Evolutionary conservation across 2,797 vertebrate species (phyloP), one percentile per base, ranked within the genome.

Genomic region (Mus minutoides): DNA sequence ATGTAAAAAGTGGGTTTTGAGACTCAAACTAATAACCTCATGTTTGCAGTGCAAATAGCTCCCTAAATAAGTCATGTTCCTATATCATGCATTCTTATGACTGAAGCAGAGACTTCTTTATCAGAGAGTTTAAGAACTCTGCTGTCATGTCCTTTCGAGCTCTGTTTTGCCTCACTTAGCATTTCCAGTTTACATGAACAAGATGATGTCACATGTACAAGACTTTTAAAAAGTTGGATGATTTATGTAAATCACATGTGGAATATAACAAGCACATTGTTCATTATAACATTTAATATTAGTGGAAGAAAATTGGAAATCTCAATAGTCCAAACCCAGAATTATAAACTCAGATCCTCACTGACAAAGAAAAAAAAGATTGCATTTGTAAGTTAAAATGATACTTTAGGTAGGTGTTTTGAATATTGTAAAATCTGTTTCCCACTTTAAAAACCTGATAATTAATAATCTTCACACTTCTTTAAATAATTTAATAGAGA

Each of bases 391-490:
- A 85, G 16, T 46, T 91, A 46, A 64, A 52, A 78, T 13, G 21
- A 67, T 60, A 52, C 80, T 29, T 94, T 93, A 46, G 54, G 43
- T 64, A n/a, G 16, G 54, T 46, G 49, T 60, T 93, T 76, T 76
- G 14, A 95, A 86, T 14, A 79, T 46, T 5, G 19, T 43, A 76
- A 96, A 92, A 76, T 21, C 13, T 64, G 46, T 75, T 92, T 96
- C 37, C 52, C 76, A 67, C 95, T 56, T 95, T 88, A 60, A 87
- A 94, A 94, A 94, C 67, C 54, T 22, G 91, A 91, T 91, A 95
- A 94, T 96, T 91, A 96, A 94, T 95, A 85, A 79, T 88, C 62
- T 90, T 94, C 95, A 94, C 94, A 95, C 93, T 79, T 96, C 56
- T 94, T 96, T 83, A 31, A 13, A 83, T 96, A 97, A 87, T 67